phyloP scores from a whole-genome alignment of 2,113 vertebrate genomes.

The Carettochelys insculpta region DNA sequence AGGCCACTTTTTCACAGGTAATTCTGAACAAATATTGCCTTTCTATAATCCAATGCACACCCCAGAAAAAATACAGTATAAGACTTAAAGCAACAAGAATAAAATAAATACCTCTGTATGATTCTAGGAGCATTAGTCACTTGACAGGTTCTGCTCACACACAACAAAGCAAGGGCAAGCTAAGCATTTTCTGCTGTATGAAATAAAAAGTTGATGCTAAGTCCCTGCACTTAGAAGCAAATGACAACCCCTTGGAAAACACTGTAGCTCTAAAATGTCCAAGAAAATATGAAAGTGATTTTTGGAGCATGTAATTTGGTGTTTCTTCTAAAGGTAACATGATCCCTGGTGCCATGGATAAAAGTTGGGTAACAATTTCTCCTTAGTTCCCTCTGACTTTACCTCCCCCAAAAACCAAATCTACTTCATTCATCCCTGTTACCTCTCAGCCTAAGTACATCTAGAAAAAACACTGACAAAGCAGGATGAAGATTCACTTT shows the following conservation, averaged over 20 bases:
- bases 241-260: conserved; percentile 37
- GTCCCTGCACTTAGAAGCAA: conserved; percentile 42
- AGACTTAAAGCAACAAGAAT: conserved; percentile 47
- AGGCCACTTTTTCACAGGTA: conserved; percentile 6
- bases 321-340: conserved; percentile 50
- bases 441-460: conserved; percentile 44
- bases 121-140: conserved; percentile 55
- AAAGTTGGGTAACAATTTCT: conserved; percentile 55
- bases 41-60: background rate
- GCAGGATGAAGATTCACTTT: conserved; percentile 21
- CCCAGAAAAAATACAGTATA: background rate
- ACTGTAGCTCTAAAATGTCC: conserved; percentile 28
- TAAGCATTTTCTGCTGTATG: conserved; percentile 21
- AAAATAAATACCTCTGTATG: conserved; percentile 35
- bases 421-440: conserved; percentile 25
- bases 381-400: conserved; percentile 68
- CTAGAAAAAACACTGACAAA: conserved; percentile 25
- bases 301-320: conserved; percentile 44
- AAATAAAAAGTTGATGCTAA: conserved; percentile 45
- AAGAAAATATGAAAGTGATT: conserved; percentile 51
- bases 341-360: conserved; percentile 58
- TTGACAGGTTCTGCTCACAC: conserved; percentile 46
- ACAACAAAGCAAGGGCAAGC: conserved; percentile 41
- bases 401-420: conserved; percentile 45
- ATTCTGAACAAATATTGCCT: conserved; percentile 15